Percentiles rank a stretch among this genome's conserved stretches.
Evolutionary conservation across 1,140 invertebrate species (phyloP).

Genomic region (Wiebesia pumilae): DNA sequence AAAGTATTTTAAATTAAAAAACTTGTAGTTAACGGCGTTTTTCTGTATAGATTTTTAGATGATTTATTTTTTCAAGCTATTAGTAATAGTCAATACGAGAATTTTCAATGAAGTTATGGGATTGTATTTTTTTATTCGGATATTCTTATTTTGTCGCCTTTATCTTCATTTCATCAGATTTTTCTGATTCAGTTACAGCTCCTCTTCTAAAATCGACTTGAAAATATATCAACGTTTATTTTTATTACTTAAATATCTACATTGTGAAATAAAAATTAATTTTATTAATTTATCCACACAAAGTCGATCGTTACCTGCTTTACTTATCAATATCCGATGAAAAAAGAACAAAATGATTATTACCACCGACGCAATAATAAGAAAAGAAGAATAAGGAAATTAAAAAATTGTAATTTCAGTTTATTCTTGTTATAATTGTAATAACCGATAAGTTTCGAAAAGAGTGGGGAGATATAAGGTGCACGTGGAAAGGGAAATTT

Average conservation of each 20-base stretch:
- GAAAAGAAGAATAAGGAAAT: neutral
- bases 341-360: neutral
- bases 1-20: slow-evolving; percentile 43
- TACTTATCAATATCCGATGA: neutral
- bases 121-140: neutral
- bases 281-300: slow-evolving; percentile 4
- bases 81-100: slow-evolving; percentile 39
- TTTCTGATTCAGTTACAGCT: neutral
- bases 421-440: neutral
- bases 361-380: neutral
- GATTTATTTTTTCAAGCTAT: slow-evolving; percentile 33
- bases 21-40: slow-evolving; percentile 24
- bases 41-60: slow-evolving; percentile 40
- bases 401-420: neutral
- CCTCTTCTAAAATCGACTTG: neutral
- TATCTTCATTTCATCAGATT: neutral
- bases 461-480: neutral
- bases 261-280: slow-evolving; percentile 39
- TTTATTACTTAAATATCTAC: slow-evolving; percentile 40
- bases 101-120: slow-evolving; percentile 31
- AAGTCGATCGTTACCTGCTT: neutral
- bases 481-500: neutral
- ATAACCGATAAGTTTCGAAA: neutral
- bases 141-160: neutral
- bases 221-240: neutral